Conservation (phyloP, 1,140 invertebrate genomes). For the Aphelinus atriplicis region DNA sequence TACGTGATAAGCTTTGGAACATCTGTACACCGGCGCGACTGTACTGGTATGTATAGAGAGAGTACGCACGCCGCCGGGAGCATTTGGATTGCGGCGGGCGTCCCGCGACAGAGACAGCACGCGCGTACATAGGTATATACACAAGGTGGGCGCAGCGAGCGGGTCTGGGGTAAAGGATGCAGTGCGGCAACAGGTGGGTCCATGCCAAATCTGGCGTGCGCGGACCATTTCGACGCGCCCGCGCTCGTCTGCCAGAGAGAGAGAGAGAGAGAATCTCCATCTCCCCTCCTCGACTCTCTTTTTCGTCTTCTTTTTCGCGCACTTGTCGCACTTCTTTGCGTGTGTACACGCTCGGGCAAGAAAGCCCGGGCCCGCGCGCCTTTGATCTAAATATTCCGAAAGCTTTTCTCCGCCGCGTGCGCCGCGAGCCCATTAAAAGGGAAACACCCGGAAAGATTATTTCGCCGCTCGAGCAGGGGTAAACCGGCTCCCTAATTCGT, state of each 20-base stretch:
- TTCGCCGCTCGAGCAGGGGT: background rate
- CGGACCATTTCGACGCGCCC: slow-evolving; percentile 46
- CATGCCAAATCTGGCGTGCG: slow-evolving; percentile 48
- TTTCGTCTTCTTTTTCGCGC: slow-evolving; percentile 5
- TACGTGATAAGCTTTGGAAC: too few species aligned
- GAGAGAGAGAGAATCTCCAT: too few species aligned
- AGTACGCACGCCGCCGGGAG: background rate
- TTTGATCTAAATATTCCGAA: slow-evolving; percentile 17
- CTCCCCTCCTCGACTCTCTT: background rate
- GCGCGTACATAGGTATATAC: background rate
- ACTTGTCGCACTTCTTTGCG: slow-evolving; percentile 21
- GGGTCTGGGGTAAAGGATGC: slow-evolving; percentile 38
- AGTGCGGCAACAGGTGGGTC: slow-evolving; percentile 52
- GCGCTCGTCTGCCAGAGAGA: too few species aligned
- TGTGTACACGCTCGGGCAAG: background rate
- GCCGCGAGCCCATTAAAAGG: slow-evolving; percentile 19
- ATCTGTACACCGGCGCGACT: too few species aligned
- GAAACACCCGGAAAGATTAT: slow-evolving; percentile 13
- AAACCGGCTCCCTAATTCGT: slow-evolving; percentile 22
- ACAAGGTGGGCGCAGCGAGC: background rate
- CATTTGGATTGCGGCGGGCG: background rate
- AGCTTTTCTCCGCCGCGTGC: slow-evolving; percentile 31
- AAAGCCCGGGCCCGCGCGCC: slow-evolving; percentile 1
- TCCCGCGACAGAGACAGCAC: background rate
- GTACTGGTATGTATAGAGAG: too few species aligned